Evolutionary conservation across 2,888 invertebrate species (phyloP).

Genomic region (Pyrrhia umbra): DNA sequence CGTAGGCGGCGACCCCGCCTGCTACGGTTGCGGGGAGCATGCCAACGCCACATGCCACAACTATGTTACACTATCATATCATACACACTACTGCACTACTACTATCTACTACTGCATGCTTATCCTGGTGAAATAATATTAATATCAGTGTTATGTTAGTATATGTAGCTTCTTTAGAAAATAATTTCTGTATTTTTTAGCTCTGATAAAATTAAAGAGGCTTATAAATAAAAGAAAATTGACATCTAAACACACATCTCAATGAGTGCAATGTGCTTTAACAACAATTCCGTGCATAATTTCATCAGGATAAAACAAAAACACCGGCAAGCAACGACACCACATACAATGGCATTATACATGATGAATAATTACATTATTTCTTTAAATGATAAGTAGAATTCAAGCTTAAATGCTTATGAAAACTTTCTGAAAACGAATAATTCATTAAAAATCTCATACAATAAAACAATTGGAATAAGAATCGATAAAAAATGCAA

Average conservation of each 20-base stretch:
- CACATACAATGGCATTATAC: constrained; percentile 76
- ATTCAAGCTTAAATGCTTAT: constrained; percentile 34
- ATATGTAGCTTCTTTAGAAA: neutral
- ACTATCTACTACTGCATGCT: constrained; percentile 73
- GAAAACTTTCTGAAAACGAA: constrained; percentile 41
- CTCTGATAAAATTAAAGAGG: neutral
- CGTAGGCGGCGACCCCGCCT: constrained; percentile 74
- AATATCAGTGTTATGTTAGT: neutral
- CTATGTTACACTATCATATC: constrained; percentile 71
- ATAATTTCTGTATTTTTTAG: neutral
- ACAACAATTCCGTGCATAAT: constrained; percentile 28
- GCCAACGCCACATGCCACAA: constrained; percentile 88
- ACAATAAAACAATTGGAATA: constrained; percentile 15
- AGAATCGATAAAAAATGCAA: constrained; percentile 16
- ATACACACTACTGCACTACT: constrained; percentile 65
- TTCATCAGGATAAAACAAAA: constrained; percentile 71
- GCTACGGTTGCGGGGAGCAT: constrained; percentile 84
- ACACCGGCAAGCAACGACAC: constrained; percentile 68
- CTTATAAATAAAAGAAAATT: neutral
- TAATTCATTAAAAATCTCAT: constrained; percentile 14
- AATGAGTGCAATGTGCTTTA: constrained; percentile 6
- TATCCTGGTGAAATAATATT: constrained; percentile 69
- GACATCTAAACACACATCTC: neutral
- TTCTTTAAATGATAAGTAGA: constrained; percentile 9
- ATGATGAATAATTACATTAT: constrained; percentile 18